Conservation (phyloP, 2,113 vertebrate genomes). For the Pleuronectes platessa region DNA sequence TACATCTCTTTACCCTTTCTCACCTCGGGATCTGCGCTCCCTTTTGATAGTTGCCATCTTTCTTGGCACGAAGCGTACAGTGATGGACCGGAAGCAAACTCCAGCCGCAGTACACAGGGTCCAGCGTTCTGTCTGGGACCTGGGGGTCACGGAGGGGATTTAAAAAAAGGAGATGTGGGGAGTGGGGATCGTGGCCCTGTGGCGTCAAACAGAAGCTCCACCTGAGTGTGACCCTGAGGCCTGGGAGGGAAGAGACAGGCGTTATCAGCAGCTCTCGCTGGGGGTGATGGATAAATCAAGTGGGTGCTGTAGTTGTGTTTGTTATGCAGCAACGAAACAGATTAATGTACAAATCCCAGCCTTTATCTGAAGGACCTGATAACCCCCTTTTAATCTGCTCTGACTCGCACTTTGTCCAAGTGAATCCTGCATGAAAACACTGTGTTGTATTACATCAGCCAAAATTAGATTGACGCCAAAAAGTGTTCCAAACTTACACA, state of each 20-base stretch:
- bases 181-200: conserved; percentile 52
- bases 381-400: neutral
- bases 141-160: conserved; percentile 49
- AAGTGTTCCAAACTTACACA: neutral
- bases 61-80: conserved; percentile 57
- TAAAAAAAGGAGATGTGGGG: conserved; percentile 35
- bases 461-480: neutral
- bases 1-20: conserved; percentile 71
- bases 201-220: conserved; percentile 74
- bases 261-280: conserved; percentile 46
- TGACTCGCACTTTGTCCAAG: neutral
- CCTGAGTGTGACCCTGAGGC: conserved; percentile 57
- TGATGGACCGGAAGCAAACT: conserved; percentile 58
- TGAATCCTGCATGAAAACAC: neutral
- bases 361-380: neutral
- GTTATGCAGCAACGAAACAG: conserved; percentile 7
- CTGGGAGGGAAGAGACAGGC: conserved; percentile 23
- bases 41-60: conserved; percentile 66
- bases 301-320: neutral
- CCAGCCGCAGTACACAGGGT: conserved; percentile 22
- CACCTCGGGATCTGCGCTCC: conserved; percentile 55
- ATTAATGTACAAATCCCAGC: neutral
- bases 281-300: conserved; percentile 43
- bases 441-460: neutral
- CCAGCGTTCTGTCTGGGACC: conserved; percentile 58